A percentile compares a stretch with the other conserved stretches of the same genome.
phyloP scores from a whole-genome alignment of 2,888 invertebrate species.

The Brachypalpus laphriformis region DNA sequence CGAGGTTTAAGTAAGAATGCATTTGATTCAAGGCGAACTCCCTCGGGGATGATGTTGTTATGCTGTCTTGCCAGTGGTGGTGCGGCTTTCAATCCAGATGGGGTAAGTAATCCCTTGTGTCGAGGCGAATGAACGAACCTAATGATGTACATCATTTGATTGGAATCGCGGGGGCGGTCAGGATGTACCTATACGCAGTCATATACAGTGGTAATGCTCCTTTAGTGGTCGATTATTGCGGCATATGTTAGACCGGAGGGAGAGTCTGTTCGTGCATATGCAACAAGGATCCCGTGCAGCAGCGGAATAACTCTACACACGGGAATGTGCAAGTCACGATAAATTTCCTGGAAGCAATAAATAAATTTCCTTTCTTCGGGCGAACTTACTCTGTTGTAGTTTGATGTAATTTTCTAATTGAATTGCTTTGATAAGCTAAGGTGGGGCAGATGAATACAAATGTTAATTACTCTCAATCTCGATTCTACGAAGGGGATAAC shows the following conservation, averaged over 20 bases:
- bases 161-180: constrained; percentile 79
- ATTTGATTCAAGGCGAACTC: constrained; percentile 78
- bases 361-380: constrained; percentile 45
- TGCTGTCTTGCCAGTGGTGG: constrained; percentile 22
- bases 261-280: not conserved
- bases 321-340: constrained; percentile 47
- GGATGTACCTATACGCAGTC: not conserved
- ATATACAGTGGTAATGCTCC: constrained; percentile 32
- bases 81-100: constrained; percentile 20
- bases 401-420: constrained; percentile 66
- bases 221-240: constrained; percentile 66
- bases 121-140: constrained; percentile 72
- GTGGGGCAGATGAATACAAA: constrained; percentile 16
- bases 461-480: constrained; percentile 44
- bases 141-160: constrained; percentile 81
- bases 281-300: constrained; percentile 52
- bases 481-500: not conserved
- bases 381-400: constrained; percentile 14
- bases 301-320: constrained; percentile 40
- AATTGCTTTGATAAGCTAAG: constrained; percentile 62
- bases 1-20: constrained; percentile 82
- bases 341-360: constrained; percentile 49
- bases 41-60: constrained; percentile 62
- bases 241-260: constrained; percentile 53
- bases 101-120: constrained; percentile 4